These are phyloP conservation scores for Drosophila santomea DNA, from an alignment of 1,140 invertebrate genomes.

Conservation along the genomic window DNA sequence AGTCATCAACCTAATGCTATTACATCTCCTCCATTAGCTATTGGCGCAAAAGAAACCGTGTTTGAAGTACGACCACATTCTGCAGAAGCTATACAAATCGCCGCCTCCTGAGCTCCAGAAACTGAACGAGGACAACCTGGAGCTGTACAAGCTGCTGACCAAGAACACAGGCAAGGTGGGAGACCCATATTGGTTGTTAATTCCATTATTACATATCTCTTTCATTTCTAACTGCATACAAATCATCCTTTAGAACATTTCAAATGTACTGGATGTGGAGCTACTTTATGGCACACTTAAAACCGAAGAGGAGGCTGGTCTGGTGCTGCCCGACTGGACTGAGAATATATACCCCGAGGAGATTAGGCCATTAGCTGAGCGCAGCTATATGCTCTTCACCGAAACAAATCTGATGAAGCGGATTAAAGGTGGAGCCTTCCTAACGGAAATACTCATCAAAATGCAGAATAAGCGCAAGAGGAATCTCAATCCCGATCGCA, in stretches of 20 bases:
- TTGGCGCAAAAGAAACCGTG: constrained; percentile 88
- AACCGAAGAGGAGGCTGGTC: constrained; percentile 88
- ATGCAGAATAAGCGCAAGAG: constrained; percentile 83
- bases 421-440: constrained; percentile 89
- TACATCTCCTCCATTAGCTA: constrained; percentile 84
- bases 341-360: constrained; percentile 89
- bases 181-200: neutral
- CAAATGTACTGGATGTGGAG: constrained; percentile 89
- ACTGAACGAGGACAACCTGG: constrained; percentile 86
- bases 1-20: constrained; percentile 6
- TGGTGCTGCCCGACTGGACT: constrained; percentile 90
- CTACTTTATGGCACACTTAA: constrained; percentile 90
- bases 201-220: neutral
- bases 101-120: constrained; percentile 85
- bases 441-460: constrained; percentile 85
- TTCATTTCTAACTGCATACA: no score
- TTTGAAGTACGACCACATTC: constrained; percentile 87
- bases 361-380: constrained; percentile 88
- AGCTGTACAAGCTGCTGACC: constrained; percentile 88
- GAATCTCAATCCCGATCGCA: constrained; percentile 80
- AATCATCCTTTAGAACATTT: constrained; percentile 85
- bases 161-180: constrained; percentile 87
- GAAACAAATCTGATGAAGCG: constrained; percentile 89
- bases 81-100: constrained; percentile 85
- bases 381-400: constrained; percentile 89